Base-by-base conservation (phyloP, 2,888 invertebrate species). In the Seladonia tumulorum region DNA sequence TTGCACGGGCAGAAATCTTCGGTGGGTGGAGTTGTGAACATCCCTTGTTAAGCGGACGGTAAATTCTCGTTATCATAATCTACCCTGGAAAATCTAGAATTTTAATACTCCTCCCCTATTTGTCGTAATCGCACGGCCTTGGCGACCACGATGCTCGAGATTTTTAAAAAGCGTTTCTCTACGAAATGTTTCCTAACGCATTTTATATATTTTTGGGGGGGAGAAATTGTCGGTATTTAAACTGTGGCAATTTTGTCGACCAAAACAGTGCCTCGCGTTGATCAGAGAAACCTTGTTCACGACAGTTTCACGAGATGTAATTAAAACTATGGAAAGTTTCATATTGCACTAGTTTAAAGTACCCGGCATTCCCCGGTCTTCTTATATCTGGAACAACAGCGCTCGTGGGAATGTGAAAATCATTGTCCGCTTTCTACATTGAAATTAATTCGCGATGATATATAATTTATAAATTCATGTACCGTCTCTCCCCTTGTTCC, bases 311-410 rank as follows among this genome's bases (percentile, higher is more conserved):
- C 35, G 66, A 35, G 35, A 35, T 35, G 35, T 7, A 66, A 35
- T 66, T 66, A 66, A 66, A 35, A 35, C 29, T 35, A 66, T 66
- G 66, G 66, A 66, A 66, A 66, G 66, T 35, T 35, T 66, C 35
- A 18, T 35, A 18, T 66, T 66, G 66, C 66, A 66, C 66, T 18
- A 35, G 66, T 35, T 35, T 18, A 18, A 29, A 35, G 35, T 35
- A 14, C 60, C 60, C 25, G 25, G 25, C 25, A 60, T 60, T 60
- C 14, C 4, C 25, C 16, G 25, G 25, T 25, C 16, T 25, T 60
- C 60, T 60, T 25, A 22, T 35, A 35, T 35, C 66, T 66, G 35
- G 66, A 18, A 35, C 66, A 66, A 29, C 66, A 18, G 18, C 29
- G 35, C 66, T 18, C 18, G 66, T 66, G 35, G 29, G 66, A 66